Percentiles rank a stretch among this genome's conserved stretches.
phyloP scores from a whole-genome alignment of 1,140 invertebrate genomes.

The Apocrypta bakeri region DNA sequence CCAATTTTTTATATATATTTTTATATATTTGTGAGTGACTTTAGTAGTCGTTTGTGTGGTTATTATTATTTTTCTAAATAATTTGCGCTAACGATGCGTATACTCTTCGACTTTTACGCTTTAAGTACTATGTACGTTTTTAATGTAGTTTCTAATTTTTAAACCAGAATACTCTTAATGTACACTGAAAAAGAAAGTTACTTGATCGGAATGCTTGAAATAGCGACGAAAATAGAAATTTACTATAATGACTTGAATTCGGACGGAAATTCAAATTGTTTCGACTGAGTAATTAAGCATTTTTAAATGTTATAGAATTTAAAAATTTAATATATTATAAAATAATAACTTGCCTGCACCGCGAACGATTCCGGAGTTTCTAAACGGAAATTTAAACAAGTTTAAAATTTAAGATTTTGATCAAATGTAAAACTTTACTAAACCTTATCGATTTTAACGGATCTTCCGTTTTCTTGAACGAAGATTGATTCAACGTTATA shows the following conservation, averaged over 20 bases:
- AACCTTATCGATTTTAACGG: conserved; percentile 9
- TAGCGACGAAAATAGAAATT: conserved; percentile 2
- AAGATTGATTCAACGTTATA: neutral
- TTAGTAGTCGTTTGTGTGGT: neutral
- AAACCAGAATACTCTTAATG: neutral
- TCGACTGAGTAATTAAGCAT: neutral
- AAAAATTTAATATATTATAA: neutral
- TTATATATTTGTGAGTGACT: neutral
- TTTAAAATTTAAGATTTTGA: conserved; percentile 6
- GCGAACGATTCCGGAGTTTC: conserved; percentile 13
- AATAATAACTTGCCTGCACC: neutral
- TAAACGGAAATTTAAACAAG: conserved; percentile 10
- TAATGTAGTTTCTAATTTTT: conserved; percentile 11
- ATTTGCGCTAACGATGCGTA: neutral
- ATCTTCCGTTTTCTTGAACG: neutral
- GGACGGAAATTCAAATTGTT: conserved; percentile 8
- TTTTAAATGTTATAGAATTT: neutral
- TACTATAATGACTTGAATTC: neutral
- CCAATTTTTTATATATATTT: conserved; percentile 1
- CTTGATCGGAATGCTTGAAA: neutral
- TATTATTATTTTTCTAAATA: neutral
- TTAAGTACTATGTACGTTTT: conserved; percentile 26
- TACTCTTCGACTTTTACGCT: neutral
- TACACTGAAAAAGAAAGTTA: conserved; percentile 2
- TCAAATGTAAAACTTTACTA: neutral